Conservation (phyloP, 1,140 invertebrate genomes). For the Cataglyphis hispanica region DNA sequence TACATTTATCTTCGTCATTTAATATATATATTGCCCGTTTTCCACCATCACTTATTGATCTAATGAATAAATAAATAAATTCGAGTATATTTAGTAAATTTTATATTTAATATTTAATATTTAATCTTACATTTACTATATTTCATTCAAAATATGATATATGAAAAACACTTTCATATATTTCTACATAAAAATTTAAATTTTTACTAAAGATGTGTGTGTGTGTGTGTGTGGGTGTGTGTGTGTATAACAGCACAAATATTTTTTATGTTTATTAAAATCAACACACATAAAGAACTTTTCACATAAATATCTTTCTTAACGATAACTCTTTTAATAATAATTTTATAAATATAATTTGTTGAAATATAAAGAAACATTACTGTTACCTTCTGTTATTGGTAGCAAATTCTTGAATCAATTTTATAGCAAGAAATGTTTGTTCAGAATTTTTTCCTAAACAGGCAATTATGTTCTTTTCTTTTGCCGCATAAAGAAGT, state of each 20-base stretch:
- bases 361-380: not conserved
- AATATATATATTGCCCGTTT: slow-evolving; percentile 87
- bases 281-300: no score
- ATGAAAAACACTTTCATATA: not conserved
- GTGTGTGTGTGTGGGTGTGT: slow-evolving; percentile 71
- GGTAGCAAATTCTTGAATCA: slow-evolving; percentile 92
- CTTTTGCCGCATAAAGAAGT: slow-evolving; percentile 92
- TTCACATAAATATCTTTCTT: no score
- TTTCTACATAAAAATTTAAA: not conserved
- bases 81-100: not conserved
- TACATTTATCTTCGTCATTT: slow-evolving; percentile 87
- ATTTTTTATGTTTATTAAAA: slow-evolving; percentile 15
- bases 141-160: not conserved
- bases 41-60: slow-evolving; percentile 78
- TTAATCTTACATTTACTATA: slow-evolving; percentile 65
- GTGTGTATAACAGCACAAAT: slow-evolving; percentile 76
- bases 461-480: slow-evolving; percentile 94
- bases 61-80: slow-evolving; percentile 74
- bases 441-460: slow-evolving; percentile 94
- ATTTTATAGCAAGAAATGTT: slow-evolving; percentile 95
- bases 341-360: not conserved
- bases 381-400: slow-evolving; percentile 84
- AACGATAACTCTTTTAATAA: not conserved
- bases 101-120: not conserved
- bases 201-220: slow-evolving; percentile 65